Base-by-base conservation (phyloP, 1,140 invertebrate genomes). In the Drosophila santomea region DNA sequence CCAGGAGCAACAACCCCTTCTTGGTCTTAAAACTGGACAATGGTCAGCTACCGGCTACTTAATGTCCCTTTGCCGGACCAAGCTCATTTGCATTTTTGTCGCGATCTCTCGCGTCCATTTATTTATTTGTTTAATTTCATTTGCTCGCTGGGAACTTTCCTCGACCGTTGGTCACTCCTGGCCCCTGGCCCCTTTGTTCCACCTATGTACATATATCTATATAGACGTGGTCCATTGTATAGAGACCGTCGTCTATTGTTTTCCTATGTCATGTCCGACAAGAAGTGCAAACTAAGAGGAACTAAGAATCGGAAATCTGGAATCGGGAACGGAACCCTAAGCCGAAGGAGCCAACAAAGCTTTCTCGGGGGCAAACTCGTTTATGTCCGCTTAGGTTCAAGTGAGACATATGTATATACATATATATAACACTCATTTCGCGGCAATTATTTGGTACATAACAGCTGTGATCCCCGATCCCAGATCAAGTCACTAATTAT, bases 1-100 rank as follows among this genome's bases (percentile, higher is more conserved):
- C 7, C 32, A 32, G 8, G 32, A 32, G 2, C 23, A 50, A 14
- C 48, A 50, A 50, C 48, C 48, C 48, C 48, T 50, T 3, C 2
- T 4, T 1, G 50, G 11, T 52, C 50, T 20, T 35, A 12, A 52
- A 17, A 36, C 50, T 52, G 50, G 50, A 52, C 50, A 52, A 52
- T 83, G 81, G 80, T 79, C 81, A 84, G 50, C 45, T 7, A 6
- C 11, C 12, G 45, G 12, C 45, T 28, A 28, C 47, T 48, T 48
- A 48, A 28, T 48, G 57, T 32, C 39, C 50, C 38, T 39, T 39
- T 39, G 11, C 14, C 14, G 11, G 38, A 39, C 12, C 23, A 12
- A 43, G 4, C 57, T 77, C 62, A 83, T 83, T 83, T 83, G 79
- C 80, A 83, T 83, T 78, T 83, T 78, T 52, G 32, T 52, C 50